Evolutionary conservation across 2,888 invertebrate genomes (phyloP).

Genomic region (Cordilura impudica): DNA sequence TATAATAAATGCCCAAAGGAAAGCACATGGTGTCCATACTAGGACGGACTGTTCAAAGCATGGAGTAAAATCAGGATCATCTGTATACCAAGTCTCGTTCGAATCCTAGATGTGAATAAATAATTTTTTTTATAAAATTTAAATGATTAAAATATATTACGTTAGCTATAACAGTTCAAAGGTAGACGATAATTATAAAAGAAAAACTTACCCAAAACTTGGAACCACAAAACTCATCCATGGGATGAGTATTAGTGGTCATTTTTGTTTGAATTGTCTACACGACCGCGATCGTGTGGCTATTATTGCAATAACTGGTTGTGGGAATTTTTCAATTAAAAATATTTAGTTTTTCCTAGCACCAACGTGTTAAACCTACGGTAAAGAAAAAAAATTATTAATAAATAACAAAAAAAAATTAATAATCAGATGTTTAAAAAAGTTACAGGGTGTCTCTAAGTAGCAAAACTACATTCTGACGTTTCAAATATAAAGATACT

Average conservation of each 20-base stretch:
- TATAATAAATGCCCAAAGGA: constrained; percentile 87
- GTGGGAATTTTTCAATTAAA: not conserved
- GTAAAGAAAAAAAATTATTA: constrained; percentile 22
- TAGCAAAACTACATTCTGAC: not conserved
- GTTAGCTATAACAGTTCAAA: constrained; percentile 3
- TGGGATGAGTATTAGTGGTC: constrained; percentile 76
- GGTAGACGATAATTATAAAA: no score
- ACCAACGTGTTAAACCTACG: constrained; percentile 38
- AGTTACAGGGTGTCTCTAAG: constrained; percentile 5
- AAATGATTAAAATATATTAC: constrained; percentile 30
- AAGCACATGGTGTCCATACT: constrained; percentile 92
- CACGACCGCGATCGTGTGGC: not conserved
- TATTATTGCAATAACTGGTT: not conserved
- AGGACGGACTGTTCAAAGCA: constrained; percentile 96
- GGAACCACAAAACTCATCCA: constrained; percentile 88
- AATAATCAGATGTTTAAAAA: constrained; percentile 35
- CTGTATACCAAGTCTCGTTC: constrained; percentile 87
- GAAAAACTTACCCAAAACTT: constrained; percentile 86
- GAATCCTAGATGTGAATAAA: constrained; percentile 83
- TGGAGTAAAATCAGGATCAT: constrained; percentile 89
- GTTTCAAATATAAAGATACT: not conserved
- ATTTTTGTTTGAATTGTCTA: constrained; percentile 16
- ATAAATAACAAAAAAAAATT: constrained; percentile 25
- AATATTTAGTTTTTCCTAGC: not conserved
- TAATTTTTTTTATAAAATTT: constrained; percentile 21